Conservation (phyloP, 2,888 invertebrate genomes). For the Agonopterix heracliana region DNA sequence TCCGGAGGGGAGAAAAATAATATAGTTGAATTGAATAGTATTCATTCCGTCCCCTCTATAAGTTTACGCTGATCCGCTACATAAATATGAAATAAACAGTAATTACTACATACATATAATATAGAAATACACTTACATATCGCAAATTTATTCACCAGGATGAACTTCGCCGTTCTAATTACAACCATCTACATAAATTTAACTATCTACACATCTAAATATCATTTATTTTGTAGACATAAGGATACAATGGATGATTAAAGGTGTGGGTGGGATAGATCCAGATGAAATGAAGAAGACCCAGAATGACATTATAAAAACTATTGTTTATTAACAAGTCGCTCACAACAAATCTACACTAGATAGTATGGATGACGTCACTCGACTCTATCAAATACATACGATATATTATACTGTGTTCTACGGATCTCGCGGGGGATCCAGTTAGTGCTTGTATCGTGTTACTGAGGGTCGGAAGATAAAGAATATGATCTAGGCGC, state of each 20-base stretch:
- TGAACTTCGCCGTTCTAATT: too few relatives aligned
- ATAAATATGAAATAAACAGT: too few relatives aligned
- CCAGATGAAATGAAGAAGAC: constrained; percentile 41
- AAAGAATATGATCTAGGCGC: constrained; percentile 64
- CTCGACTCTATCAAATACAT: constrained; percentile 44
- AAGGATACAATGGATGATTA: constrained; percentile 4
- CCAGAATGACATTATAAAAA: constrained; percentile 51
- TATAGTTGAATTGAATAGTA: too few relatives aligned
- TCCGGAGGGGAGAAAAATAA: too few relatives aligned
- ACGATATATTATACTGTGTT: constrained; percentile 34
- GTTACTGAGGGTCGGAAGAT: constrained; percentile 21
- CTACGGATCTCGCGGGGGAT: background rate
- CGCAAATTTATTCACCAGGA: too few relatives aligned
- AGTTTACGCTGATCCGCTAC: too few relatives aligned
- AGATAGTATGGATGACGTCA: constrained; percentile 42
- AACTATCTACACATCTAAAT: too few relatives aligned
- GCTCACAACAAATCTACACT: constrained; percentile 61
- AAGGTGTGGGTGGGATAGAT: constrained; percentile 39
- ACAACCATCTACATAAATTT: too few relatives aligned
- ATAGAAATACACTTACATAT: too few relatives aligned
- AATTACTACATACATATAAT: background rate
- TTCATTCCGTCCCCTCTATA: too few relatives aligned
- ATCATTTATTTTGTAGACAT: too few relatives aligned
- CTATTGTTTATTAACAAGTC: constrained; percentile 70
- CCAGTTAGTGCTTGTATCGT: background rate